Evolutionary conservation across 1,140 invertebrate genomes (phyloP), one percentile per base, ranked within the genome.

Genomic region (Nylanderia fulva): DNA sequence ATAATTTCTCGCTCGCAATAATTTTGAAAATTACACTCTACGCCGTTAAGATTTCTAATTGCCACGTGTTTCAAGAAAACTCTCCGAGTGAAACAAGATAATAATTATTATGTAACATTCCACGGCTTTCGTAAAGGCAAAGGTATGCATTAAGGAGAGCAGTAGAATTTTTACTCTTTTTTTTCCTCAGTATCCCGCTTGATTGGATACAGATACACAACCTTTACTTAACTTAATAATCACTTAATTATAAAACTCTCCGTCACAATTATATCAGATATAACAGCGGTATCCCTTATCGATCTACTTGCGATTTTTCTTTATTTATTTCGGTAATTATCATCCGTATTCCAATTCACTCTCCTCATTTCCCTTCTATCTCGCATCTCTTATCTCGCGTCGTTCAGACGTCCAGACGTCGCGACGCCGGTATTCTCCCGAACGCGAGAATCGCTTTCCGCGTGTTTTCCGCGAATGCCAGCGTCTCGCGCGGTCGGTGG

Each of bases 351-450:
- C 13, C 15, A 39, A 80, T 39, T 80, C 58, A 71, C 45, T 72
- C 7, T 36, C 45, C 64, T 58, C 64, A 39, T 58, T 71, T n/a
- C 66, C 29, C 24, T n/a, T n/a, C 13, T 58, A 80, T 80, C 63
- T 68, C 27, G 13, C 5, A 58, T 72, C 77, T 72, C 36, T 71
- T 33, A 13, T 24, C 33, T 24, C 33, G 58, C 9, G 13, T 4
- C 9, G 27, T 18, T 80, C 42, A 33, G 21, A n/a, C 29, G 64
- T 7, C 52, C 77, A 82, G 66, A 82, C 77, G 52, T 82, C 66
- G 77, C 77, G 77, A 82, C 66, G 77, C 66, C 77, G 64, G 36
- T 39, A 58, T 80, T 69, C 33, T 27, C 76, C 24, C 63, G 15
- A 54, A 39, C n/a, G 21, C 13, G 42, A 42, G 33, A 42, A n/a